Base-by-base conservation (phyloP, 1,140 invertebrate genomes). In the Platyura marginata region DNA sequence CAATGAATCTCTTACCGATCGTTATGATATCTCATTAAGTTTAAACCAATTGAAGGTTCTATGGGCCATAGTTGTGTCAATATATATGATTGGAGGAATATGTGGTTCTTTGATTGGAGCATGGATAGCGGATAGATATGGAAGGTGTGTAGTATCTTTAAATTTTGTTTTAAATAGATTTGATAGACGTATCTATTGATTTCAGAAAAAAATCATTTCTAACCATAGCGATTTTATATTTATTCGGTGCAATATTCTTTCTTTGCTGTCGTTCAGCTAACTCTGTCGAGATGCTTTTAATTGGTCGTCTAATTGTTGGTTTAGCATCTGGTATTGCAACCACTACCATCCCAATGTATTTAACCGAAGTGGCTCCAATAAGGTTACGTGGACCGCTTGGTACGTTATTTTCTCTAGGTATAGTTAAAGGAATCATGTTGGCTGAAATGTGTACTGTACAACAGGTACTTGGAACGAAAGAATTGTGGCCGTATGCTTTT, bases 341-440 rank as follows among this genome's bases (percentile, higher is more conserved):
- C 6, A 77, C 77, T 50, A 68, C 87, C 46, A 69, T 85, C 42
- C 85, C 87, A 2, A 80, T 91, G 75, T 93, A 90, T 55, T 63
- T 92, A 49, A 75, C 78, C 1, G 89, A 93, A 65, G 64, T 91
- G 48, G 72, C 85, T 2, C 85, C 88, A 1, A 46, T 74, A 2
- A 66, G 69, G 18, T 66, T 86, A 21, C 68, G 81, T 33, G 88
- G 88, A 6, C 70, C 82, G 0, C 70, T 87, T 54, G 88, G 87
- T 19, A 81, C 85, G 0, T 65, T 87, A 1, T 88, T 6, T 29
- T 29, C 25, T 13, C 6, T 38, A 21, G 36, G 36, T 38, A 13
- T 38, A 38, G 19, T 18, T 6, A 18, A 9, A 18, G 36, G 36
- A 15, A 21, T 40, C 4, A 21, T 40, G 4, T 20, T 40, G 4